Evolutionary conservation across 2,888 invertebrate genomes (phyloP).

Genomic region (Diaperis boleti): DNA sequence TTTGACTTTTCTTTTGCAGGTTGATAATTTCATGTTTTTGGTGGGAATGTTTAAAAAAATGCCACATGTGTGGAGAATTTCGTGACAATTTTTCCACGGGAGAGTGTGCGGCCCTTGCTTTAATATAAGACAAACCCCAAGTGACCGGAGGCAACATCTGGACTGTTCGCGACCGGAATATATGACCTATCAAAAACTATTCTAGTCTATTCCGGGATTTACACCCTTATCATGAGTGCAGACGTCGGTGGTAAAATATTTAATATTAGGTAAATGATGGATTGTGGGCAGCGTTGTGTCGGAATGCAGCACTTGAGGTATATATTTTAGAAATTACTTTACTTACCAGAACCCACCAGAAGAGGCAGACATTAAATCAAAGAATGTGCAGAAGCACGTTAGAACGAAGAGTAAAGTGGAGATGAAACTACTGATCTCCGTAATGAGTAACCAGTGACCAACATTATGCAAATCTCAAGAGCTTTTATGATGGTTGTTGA

Average conservation of each 20-base stretch:
- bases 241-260: conserved; percentile 17
- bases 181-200: conserved; percentile 63
- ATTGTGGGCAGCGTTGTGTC: too few relatives aligned
- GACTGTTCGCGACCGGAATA: conserved; percentile 58
- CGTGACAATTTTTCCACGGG: conserved; percentile 42
- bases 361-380: too few relatives aligned
- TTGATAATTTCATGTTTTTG: conserved; percentile 1
- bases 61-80: conserved; percentile 14
- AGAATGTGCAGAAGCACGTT: too few relatives aligned
- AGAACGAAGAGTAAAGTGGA: too few relatives aligned
- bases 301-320: too few relatives aligned
- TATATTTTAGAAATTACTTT: too few relatives aligned
- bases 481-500: too few relatives aligned
- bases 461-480: too few relatives aligned
- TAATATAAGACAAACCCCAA: conserved; percentile 59
- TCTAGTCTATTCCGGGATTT: conserved; percentile 60
- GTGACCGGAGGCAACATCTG: conserved; percentile 62
- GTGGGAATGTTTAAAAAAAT: conserved; percentile 48
- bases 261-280: conserved; percentile 4
- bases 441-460: too few relatives aligned
- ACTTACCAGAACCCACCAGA: too few relatives aligned
- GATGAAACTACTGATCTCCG: too few relatives aligned
- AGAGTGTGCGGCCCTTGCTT: conserved; percentile 39
- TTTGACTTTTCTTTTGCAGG: conserved; percentile 19
- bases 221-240: conserved; percentile 56